These are phyloP conservation scores for Bos taurus DNA, from an alignment of 2,113 vertebrate genomes.

Conservation along the genomic window ARS-UCD2.0 NC_037333.1:16566501-16567000, in stretches of 20 bases:
- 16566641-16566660: neutral
- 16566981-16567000: neutral
- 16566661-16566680: neutral
- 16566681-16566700: neutral
- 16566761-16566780: neutral
- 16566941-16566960: neutral
- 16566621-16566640: neutral
- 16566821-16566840: neutral
- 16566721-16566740: neutral
- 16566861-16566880: neutral
- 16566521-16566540: neutral
- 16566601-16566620: neutral
- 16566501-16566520: neutral
- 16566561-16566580: neutral
- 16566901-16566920: neutral
- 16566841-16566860: neutral
- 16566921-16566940: neutral
- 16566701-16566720: neutral
- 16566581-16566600: neutral
- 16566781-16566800: neutral
- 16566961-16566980: neutral
- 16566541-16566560: neutral
- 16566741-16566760: neutral
- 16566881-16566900: neutral
- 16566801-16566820: neutral